These are phyloP conservation scores for Alviniconcha marisindica DNA, from an alignment of 1,140 invertebrate species.

Conservation along the genomic window DNA sequence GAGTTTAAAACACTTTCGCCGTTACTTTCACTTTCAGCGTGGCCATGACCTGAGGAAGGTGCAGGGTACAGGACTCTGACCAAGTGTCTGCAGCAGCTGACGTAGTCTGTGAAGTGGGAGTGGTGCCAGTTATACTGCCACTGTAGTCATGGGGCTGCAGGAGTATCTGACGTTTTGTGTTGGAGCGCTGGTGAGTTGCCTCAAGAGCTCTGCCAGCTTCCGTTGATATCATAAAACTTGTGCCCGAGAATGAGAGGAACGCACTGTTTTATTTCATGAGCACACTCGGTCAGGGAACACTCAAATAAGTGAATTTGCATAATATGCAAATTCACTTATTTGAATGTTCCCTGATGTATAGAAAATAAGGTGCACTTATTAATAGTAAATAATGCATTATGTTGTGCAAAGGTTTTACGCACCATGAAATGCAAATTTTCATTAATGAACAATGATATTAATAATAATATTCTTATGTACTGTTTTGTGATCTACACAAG, in stretches of 20 bases:
- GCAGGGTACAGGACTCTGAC: too few species aligned
- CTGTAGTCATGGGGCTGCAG: conserved; percentile 20
- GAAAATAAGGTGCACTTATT: background rate
- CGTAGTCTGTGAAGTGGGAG: background rate
- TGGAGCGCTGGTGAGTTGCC: conserved; percentile 11
- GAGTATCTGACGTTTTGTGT: conserved; percentile 26
- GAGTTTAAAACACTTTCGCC: too few species aligned
- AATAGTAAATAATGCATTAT: too few species aligned
- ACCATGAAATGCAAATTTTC: too few species aligned
- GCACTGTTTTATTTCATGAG: background rate
- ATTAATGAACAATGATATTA: too few species aligned
- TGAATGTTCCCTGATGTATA: background rate
- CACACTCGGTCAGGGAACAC: too few species aligned
- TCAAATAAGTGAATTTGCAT: background rate
- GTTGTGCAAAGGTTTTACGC: too few species aligned
- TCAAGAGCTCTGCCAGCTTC: background rate
- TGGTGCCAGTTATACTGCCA: background rate
- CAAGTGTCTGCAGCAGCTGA: background rate
- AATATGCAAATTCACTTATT: too few species aligned
- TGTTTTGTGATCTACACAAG: too few species aligned
- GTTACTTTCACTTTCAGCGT: too few species aligned
- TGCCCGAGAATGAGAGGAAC: too few species aligned
- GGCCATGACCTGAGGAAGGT: conserved; percentile 20
- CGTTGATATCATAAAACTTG: background rate
- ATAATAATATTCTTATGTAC: too few species aligned